Percentiles rank a stretch among this genome's conserved stretches.
Evolutionary conservation across 2,113 vertebrate species (phyloP).

Genomic region (Haplochromis burtoni): DNA sequence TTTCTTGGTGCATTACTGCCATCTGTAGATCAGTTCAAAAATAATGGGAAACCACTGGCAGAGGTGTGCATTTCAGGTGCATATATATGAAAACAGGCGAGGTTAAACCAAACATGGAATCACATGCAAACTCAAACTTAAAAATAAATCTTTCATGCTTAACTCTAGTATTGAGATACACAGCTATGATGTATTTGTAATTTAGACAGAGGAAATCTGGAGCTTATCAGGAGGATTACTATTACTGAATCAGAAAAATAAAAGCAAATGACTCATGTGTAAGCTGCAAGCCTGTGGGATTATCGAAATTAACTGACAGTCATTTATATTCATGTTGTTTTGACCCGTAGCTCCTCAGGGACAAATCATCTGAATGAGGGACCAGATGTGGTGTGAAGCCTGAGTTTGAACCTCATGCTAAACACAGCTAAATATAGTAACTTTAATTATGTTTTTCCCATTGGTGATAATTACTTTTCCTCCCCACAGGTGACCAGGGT

Average conservation of each 20-base stretch:
- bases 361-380: background rate
- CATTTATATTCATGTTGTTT: background rate
- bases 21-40: background rate
- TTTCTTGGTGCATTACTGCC: background rate
- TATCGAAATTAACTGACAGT: accelerated
- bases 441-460: background rate
- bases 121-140: background rate
- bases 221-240: background rate
- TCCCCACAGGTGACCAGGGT: constrained; percentile 82
- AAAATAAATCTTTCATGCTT: background rate
- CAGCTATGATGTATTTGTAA: background rate
- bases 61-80: background rate
- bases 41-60: background rate
- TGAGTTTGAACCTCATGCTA: background rate
- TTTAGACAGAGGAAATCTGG: background rate
- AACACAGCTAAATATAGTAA: background rate
- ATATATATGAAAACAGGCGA: background rate
- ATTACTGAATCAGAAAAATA: background rate
- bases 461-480: background rate
- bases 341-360: background rate
- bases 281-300: background rate
- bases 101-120: background rate
- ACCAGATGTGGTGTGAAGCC: background rate
- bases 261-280: background rate
- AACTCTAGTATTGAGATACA: background rate